Evolutionary conservation across 2,113 vertebrate genomes (phyloP).

Genomic region (Chaetura pelagica): DNA sequence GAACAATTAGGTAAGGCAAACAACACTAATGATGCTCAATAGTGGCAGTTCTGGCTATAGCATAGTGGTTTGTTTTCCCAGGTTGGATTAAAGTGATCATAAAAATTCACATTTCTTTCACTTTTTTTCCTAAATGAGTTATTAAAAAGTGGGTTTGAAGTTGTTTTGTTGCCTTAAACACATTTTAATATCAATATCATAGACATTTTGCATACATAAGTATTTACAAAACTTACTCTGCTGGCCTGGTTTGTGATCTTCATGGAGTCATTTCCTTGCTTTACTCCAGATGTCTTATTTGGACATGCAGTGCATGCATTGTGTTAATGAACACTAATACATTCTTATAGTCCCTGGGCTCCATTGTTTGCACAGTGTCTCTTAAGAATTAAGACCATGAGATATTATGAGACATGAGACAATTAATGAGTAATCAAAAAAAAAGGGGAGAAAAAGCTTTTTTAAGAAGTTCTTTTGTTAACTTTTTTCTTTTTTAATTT

Average conservation of each 20-base stretch:
- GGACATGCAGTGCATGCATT: background rate
- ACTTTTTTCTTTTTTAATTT: background rate
- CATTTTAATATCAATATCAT: background rate
- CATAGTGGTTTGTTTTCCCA: background rate
- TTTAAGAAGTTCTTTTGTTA: background rate
- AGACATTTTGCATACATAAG: background rate
- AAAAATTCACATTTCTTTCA: background rate
- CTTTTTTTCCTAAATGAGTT: background rate
- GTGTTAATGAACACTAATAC: background rate
- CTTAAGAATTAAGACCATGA: background rate
- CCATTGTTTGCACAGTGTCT: background rate
- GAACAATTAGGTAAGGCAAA: background rate
- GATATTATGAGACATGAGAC: background rate
- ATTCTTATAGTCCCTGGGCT: background rate
- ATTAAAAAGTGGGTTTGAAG: background rate
- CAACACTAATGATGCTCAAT: background rate
- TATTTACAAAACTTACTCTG: background rate
- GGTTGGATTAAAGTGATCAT: background rate
- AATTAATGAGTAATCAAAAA: background rate
- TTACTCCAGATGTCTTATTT: constrained; percentile 2
- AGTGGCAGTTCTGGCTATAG: background rate
- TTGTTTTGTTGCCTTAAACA: background rate
- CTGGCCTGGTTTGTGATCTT: constrained; percentile 7
- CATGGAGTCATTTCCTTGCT: background rate
- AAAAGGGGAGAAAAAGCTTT: background rate